Percentiles rank a stretch among this genome's conserved stretches.
These are phyloP conservation scores for Hyalella azteca DNA, from an alignment of 2,888 invertebrate species.

Conservation along the genomic window DNA sequence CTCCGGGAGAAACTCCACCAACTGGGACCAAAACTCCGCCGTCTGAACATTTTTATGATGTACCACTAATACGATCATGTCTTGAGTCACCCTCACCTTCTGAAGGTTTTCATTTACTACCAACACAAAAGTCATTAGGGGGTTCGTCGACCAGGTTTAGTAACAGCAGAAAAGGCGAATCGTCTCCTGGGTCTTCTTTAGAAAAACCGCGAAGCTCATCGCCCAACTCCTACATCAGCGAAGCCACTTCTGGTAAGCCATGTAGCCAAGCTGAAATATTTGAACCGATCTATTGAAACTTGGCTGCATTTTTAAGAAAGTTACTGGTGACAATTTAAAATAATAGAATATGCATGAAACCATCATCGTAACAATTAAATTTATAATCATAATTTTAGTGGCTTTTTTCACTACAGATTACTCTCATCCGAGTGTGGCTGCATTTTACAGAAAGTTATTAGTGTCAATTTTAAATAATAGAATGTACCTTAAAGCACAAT, in stretches of 20 bases:
- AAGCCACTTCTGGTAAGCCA: conserved; percentile 54
- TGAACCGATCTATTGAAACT: too few species aligned
- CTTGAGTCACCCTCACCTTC: conserved; percentile 52
- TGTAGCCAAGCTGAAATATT: too few species aligned
- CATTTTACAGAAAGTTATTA: too few species aligned
- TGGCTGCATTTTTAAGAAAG: too few species aligned
- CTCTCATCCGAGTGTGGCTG: too few species aligned
- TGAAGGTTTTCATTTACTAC: conserved; percentile 43
- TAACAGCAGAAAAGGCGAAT: conserved; percentile 40
- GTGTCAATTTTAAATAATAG: too few species aligned
- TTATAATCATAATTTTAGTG: too few species aligned
- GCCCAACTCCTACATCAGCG: conserved; percentile 51
- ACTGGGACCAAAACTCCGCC: conserved; percentile 52
- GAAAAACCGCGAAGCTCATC: conserved; percentile 56
- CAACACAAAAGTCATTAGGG: conserved; percentile 28
- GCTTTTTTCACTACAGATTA: too few species aligned
- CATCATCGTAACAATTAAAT: too few species aligned
- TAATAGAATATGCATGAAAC: too few species aligned
- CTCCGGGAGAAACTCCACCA: conserved; percentile 43
- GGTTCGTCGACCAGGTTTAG: background rate
- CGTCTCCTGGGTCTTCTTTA: conserved; percentile 46
- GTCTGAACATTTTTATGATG: conserved; percentile 56
- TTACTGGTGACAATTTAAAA: too few species aligned
- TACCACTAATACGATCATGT: conserved; percentile 49
- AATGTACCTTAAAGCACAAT: too few species aligned